phyloP scores from a whole-genome alignment of 2,113 vertebrate species.

The Rhipidura dahli region DNA sequence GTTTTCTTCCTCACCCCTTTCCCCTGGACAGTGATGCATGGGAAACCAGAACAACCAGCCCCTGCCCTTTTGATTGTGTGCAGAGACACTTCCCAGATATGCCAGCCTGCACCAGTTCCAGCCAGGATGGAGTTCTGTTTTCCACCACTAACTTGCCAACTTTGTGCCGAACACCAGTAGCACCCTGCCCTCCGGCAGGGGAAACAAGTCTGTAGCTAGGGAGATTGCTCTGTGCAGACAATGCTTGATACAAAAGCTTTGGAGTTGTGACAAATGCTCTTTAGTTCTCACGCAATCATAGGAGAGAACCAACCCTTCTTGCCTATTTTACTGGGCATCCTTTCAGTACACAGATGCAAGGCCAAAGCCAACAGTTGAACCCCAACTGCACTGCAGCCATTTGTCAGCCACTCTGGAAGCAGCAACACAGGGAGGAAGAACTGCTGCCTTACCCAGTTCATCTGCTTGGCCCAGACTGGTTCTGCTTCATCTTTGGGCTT shows the following conservation, averaged over 20 bases:
- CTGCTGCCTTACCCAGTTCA: neutral
- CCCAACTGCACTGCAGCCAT: neutral
- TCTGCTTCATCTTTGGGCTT: neutral
- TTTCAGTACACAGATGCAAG: neutral
- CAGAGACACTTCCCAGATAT: neutral
- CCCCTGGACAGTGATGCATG: neutral
- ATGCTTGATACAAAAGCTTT: slow-evolving; percentile 33
- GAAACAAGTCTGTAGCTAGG: slow-evolving; percentile 56
- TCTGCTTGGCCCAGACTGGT: neutral
- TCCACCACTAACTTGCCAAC: slow-evolving; percentile 39
- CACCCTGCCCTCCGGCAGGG: slow-evolving; percentile 48
- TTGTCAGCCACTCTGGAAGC: neutral
- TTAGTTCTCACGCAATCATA: slow-evolving; percentile 21
- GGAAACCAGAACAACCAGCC: slow-evolving; percentile 8
- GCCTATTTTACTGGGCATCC: neutral
- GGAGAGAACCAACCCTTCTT: slow-evolving; percentile 11
- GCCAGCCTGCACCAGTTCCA: slow-evolving; percentile 41
- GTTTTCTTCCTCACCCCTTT: slow-evolving; percentile 28
- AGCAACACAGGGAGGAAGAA: neutral
- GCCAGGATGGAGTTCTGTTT: slow-evolving; percentile 22
- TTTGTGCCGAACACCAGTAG: slow-evolving; percentile 36
- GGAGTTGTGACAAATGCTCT: slow-evolving; percentile 43
- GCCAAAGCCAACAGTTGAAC: slow-evolving; percentile 34
- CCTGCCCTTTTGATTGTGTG: neutral
- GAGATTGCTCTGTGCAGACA: slow-evolving; percentile 36